Evolutionary conservation across 2,113 vertebrate genomes (phyloP).

Genomic region (Furnarius figulus): DNA sequence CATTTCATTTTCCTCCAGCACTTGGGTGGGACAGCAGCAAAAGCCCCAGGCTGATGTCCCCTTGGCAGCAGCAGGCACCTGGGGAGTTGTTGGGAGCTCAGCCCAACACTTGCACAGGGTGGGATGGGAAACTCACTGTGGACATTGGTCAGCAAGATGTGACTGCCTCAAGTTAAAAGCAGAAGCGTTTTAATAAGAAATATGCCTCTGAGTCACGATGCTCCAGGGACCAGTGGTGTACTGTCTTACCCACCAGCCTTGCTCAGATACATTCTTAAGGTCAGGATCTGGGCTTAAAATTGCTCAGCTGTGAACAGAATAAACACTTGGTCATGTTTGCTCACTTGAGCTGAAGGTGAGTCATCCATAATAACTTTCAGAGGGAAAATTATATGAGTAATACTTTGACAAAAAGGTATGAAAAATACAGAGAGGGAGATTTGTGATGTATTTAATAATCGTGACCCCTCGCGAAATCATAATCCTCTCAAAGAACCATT

Average conservation of each 20-base stretch:
- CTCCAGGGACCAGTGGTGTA: conserved; percentile 7
- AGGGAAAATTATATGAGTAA: conserved; percentile 61
- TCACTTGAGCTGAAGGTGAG: conserved; percentile 39
- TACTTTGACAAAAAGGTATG: conserved; percentile 38
- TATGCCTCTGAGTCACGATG: conserved; percentile 43
- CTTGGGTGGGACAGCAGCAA: background rate
- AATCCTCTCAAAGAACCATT: background rate
- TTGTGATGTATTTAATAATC: background rate
- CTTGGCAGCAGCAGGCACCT: background rate
- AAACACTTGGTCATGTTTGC: conserved; percentile 57
- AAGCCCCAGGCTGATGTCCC: background rate
- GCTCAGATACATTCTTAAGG: conserved; percentile 51
- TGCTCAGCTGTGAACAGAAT: conserved; percentile 49
- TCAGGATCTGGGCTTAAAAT: conserved; percentile 33
- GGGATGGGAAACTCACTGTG: background rate
- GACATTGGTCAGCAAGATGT: background rate
- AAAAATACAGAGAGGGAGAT: conserved; percentile 23
- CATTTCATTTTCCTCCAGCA: background rate
- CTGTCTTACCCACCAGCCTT: conserved; percentile 28
- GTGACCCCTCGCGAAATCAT: background rate
- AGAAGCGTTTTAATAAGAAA: conserved; percentile 39
- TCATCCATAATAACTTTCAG: conserved; percentile 55
- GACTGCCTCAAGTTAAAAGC: conserved; percentile 5
- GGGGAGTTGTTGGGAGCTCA: background rate
- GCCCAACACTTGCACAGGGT: background rate